Evolutionary conservation across 2,888 invertebrate species (phyloP), one percentile per base, ranked within the genome.

Genomic region (Hydrotaea diabolus): DNA sequence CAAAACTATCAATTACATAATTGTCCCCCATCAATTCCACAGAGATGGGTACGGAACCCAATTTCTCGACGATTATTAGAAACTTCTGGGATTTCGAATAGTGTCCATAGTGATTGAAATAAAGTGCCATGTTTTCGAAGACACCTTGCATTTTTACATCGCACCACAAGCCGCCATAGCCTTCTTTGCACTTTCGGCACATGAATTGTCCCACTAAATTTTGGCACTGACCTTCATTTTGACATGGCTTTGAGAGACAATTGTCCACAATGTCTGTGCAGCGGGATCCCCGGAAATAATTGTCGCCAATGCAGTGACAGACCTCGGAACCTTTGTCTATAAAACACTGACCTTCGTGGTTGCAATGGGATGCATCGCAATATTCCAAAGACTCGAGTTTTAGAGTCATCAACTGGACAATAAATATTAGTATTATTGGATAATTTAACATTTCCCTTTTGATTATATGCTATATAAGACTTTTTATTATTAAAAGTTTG

Each of bases 81-180:
- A 88, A 80, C 2, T 71, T 73, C 2, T 87, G 86, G 0, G 76
- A 36, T 15, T 71, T 36, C 0, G 86, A 87, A 77, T 86, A 77
- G 0, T 71, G 77, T 5, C 83, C 88, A 8, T 87, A 77, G 39
- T 85, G 88, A 86, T 89, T 88, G 75, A 86, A 87, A 26, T 87
- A 88, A 1, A 88, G 4, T 13, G 87, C 69, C n/a, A 87, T 19
- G 4, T 86, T 86, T 43, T 76, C 82, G 39, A 87, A 86, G 0
- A 78, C 11, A 21, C 83, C 55, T 0, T 15, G 1, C n/a, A 73
- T 71, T 26, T 74, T 15, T 0, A 86, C 57, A 3, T 85, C 62
- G 39, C 89, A 89, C 11, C 13, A 75, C 31, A 86, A 86, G 0
- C 86, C 88, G 0, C 81, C 79, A 62, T 64, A 88, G 0, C 79